phyloP scores from a whole-genome alignment of 2,797 vertebrate genomes.

The Falco berigora region DNA sequence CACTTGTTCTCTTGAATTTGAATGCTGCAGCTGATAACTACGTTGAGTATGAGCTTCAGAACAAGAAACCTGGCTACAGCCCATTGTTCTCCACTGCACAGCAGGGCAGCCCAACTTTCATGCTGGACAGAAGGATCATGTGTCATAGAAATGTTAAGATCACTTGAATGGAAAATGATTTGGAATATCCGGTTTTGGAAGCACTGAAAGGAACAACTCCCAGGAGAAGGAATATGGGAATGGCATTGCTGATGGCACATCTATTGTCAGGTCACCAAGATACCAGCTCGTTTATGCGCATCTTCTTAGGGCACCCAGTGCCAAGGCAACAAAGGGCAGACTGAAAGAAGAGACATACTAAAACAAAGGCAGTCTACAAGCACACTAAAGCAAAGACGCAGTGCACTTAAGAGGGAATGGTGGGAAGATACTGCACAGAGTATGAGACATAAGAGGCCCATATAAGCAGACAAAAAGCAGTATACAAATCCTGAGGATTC shows the following conservation, averaged over 20 bases:
- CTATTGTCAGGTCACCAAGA: neutral
- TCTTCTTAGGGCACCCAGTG: neutral
- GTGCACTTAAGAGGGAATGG: neutral
- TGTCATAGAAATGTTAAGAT: neutral
- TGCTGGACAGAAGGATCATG: neutral
- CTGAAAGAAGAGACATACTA: neutral
- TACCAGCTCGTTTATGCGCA: neutral
- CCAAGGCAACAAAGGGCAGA: neutral
- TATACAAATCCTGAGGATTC: neutral
- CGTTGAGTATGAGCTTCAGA: neutral
- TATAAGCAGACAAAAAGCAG: neutral
- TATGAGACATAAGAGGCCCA: neutral
- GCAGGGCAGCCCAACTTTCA: neutral
- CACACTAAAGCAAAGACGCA: neutral
- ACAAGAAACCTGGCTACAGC: neutral
- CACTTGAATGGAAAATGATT: neutral
- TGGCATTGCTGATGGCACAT: neutral
- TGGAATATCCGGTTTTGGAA: neutral
- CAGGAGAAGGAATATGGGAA: neutral
- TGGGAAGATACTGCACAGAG: neutral
- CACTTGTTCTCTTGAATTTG: neutral
- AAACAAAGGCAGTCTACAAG: neutral
- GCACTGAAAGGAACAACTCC: neutral
- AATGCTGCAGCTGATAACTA: neutral
- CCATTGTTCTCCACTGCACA: neutral